phyloP scores from a whole-genome alignment of 1,140 invertebrate genomes.

The Manduca sexta region DNA sequence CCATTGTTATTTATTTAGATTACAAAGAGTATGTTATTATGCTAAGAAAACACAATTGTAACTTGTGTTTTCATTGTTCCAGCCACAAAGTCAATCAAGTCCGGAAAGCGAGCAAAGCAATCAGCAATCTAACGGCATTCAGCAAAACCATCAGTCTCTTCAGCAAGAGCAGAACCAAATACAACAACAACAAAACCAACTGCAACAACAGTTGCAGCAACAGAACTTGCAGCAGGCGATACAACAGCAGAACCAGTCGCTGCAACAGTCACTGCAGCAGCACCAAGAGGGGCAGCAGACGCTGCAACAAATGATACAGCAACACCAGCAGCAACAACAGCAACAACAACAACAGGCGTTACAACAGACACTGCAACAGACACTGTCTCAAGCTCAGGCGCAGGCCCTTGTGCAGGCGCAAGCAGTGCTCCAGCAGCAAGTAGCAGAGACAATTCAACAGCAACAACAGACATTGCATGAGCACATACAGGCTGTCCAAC shows the following conservation, averaged over 20 bases:
- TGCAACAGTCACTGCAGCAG: slow-evolving; percentile 50
- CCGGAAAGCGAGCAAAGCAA: slow-evolving; percentile 54
- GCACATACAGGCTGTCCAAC: slow-evolving; percentile 57
- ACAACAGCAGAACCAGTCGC: slow-evolving; percentile 36
- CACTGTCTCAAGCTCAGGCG: slow-evolving; percentile 56
- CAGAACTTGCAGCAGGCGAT: slow-evolving; percentile 59
- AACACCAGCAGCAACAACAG: slow-evolving; percentile 58
- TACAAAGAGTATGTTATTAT: no score
- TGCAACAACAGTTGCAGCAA: slow-evolving; percentile 49
- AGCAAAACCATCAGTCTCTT: slow-evolving; percentile 57
- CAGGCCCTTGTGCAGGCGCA: slow-evolving; percentile 59
- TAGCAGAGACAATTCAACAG: slow-evolving; percentile 59
- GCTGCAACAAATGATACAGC: slow-evolving; percentile 70
- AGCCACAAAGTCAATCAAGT: slow-evolving; percentile 71
- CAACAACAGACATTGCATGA: slow-evolving; percentile 59
- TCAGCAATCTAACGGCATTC: slow-evolving; percentile 56
- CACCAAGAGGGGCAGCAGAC: slow-evolving; percentile 38
- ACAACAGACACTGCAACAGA: slow-evolving; percentile 51
- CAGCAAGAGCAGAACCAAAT: slow-evolving; percentile 45
- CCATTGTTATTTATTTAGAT: no score
- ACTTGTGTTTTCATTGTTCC: slow-evolving; percentile 33
- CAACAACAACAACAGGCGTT: slow-evolving; percentile 41
- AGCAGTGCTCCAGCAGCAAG: slow-evolving; percentile 57
- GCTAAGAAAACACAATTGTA: background rate
- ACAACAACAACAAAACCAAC: slow-evolving; percentile 58